phyloP scores from a whole-genome alignment of 2,113 vertebrate species.

The Eudyptes chrysolophus region DNA sequence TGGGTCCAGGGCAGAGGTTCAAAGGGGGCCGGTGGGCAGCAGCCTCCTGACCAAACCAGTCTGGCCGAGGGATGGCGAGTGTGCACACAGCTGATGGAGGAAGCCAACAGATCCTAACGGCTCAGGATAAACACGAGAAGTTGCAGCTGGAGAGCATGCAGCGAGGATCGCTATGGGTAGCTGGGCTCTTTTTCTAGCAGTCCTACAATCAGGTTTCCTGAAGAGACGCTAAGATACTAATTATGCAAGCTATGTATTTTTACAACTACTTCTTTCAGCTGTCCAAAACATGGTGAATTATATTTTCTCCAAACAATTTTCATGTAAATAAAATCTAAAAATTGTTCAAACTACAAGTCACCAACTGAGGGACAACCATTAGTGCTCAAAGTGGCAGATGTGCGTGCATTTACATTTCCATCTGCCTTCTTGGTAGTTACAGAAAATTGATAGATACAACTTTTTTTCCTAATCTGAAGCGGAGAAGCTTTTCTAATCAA shows the following conservation, averaged over 20 bases:
- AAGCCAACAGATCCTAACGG: not conserved
- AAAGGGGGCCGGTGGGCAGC: not conserved
- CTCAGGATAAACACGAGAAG: not conserved
- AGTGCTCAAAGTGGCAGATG: not conserved
- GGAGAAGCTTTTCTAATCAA: not conserved
- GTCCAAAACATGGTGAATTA: not conserved
- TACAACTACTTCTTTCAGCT: not conserved
- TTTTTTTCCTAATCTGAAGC: conserved; percentile 23
- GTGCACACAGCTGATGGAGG: fast-evolving
- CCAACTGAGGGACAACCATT: not conserved
- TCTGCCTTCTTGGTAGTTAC: not conserved
- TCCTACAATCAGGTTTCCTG: conserved; percentile 26
- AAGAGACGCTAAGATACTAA: not conserved
- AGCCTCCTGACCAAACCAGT: not conserved
- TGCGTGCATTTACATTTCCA: not conserved
- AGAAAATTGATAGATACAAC: not conserved
- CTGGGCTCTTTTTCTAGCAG: conserved; percentile 1
- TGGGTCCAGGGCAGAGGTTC: not conserved
- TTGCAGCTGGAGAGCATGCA: conserved; percentile 4
- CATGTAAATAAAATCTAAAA: conserved; percentile 16
- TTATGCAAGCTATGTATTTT: conserved; percentile 35
- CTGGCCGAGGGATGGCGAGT: fast-evolving
- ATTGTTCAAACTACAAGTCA: not conserved
- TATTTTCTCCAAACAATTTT: conserved; percentile 3
- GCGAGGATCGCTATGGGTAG: not conserved